phyloP scores from a whole-genome alignment of 2,113 vertebrate species.

The Electrona antarctica region DNA sequence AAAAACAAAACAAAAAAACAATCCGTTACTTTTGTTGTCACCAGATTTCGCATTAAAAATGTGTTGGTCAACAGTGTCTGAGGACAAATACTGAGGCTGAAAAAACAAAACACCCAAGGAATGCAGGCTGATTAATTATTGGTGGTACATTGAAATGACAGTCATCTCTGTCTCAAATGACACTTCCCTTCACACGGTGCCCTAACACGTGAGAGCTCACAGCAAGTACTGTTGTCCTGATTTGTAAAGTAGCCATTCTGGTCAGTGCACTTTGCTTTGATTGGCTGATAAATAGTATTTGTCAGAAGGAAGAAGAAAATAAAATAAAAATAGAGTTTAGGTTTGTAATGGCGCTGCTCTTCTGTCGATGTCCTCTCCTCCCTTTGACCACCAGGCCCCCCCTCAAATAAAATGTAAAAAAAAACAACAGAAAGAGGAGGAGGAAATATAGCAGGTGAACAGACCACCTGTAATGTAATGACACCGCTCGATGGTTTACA shows the following conservation, averaged over 20 bases:
- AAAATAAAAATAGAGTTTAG: not conserved
- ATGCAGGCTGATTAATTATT: constrained; percentile 42
- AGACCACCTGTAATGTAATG: constrained; percentile 39
- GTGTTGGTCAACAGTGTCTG: constrained; percentile 32
- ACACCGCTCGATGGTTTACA: constrained; percentile 29
- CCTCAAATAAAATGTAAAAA: not conserved
- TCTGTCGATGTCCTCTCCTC: constrained; percentile 43
- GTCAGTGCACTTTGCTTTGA: constrained; percentile 77
- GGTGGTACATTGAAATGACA: constrained; percentile 53
- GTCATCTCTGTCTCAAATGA: constrained; percentile 58
- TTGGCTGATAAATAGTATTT: constrained; percentile 71
- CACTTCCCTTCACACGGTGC: constrained; percentile 67
- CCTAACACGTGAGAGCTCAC: constrained; percentile 50
- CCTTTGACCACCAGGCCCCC: constrained; percentile 46
- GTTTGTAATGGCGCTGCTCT: not conserved
- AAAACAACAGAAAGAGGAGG: constrained; percentile 27
- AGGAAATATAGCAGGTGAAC: constrained; percentile 28
- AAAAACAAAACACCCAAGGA: constrained; percentile 9
- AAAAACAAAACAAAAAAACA: not conserved
- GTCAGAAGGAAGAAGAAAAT: constrained; percentile 34
- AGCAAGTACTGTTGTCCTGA: constrained; percentile 74
- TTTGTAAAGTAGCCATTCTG: constrained; percentile 66
- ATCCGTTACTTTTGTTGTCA: constrained; percentile 8
- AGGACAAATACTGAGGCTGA: constrained; percentile 58
- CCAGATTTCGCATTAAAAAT: constrained; percentile 55